Percentiles rank a stretch among this genome's conserved stretches.
These are phyloP conservation scores for Leucophenga montana DNA, from an alignment of 2,888 invertebrate genomes.

Conservation along the genomic window DNA sequence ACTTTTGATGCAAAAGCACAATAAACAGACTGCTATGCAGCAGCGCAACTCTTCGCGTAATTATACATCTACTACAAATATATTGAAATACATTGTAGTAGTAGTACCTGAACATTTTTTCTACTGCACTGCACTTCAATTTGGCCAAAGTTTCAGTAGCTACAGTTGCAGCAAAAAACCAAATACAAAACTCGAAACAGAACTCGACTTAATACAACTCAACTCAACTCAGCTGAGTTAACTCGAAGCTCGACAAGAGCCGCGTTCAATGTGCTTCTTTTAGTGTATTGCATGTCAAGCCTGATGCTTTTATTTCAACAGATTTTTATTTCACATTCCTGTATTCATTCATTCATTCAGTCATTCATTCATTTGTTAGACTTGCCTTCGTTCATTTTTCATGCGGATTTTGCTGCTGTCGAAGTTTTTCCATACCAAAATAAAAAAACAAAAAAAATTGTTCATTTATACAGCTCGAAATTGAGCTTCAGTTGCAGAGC, in stretches of 20 bases:
- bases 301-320: background rate
- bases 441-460: background rate
- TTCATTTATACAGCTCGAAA: conserved; percentile 23
- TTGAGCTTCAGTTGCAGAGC: conserved; percentile 8
- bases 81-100: too few relatives aligned
- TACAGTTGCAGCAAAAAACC: background rate
- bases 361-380: background rate
- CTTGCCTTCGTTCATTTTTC: conserved; percentile 21
- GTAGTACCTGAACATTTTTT: too few relatives aligned
- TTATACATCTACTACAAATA: too few relatives aligned
- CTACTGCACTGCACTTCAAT: conserved; percentile 13
- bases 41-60: too few relatives aligned
- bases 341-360: background rate
- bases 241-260: background rate
- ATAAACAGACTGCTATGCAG: too few relatives aligned
- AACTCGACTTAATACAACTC: background rate
- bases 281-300: background rate
- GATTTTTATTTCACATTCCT: background rate
- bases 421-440: conserved; percentile 12
- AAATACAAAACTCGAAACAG: background rate
- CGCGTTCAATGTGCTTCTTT: background rate
- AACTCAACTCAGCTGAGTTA: background rate
- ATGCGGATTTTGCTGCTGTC: conserved; percentile 25
- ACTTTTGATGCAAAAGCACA: too few relatives aligned
- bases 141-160: background rate